Conservation (phyloP, 1,140 invertebrate species). For the Eufriesea mexicana region DNA sequence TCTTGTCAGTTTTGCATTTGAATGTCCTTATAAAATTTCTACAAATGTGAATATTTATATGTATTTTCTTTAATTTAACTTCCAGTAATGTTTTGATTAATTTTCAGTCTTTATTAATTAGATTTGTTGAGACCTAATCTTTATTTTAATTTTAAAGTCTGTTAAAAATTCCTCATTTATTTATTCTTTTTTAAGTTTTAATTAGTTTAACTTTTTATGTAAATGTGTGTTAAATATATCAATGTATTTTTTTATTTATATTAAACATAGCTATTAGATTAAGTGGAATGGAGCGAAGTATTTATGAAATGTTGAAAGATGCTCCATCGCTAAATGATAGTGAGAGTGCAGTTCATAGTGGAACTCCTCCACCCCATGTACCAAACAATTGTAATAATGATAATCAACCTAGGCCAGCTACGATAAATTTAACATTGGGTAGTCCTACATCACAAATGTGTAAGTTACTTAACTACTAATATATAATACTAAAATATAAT, state of each 20-base stretch:
- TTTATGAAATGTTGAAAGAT: conserved; percentile 94
- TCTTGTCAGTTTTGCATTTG: not conserved
- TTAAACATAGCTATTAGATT: conserved; percentile 76
- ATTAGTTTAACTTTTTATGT: not conserved
- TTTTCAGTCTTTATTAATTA: not conserved
- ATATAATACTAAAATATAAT: not conserved
- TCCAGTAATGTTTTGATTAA: conserved; percentile 4
- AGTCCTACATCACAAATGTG: conserved; percentile 72
- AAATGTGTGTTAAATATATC: not conserved
- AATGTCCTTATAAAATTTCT: not conserved
- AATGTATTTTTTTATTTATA: conserved; percentile 58
- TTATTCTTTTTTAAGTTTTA: not conserved
- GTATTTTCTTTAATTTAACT: not conserved
- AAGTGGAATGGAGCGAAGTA: conserved; percentile 86
- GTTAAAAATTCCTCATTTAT: not conserved
- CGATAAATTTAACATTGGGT: conserved; percentile 75
- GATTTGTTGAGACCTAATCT: not conserved
- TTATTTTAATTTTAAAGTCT: not conserved
- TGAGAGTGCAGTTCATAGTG: conserved; percentile 89
- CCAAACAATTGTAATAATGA: conserved; percentile 78
- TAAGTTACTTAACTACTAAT: conserved; percentile 48
- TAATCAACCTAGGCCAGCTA: conserved; percentile 80
- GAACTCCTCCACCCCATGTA: conserved; percentile 82
- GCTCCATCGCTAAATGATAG: conserved; percentile 90
- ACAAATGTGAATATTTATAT: not conserved